Evolutionary conservation across 2,888 invertebrate species (phyloP).

Genomic region (Noctua comes): DNA sequence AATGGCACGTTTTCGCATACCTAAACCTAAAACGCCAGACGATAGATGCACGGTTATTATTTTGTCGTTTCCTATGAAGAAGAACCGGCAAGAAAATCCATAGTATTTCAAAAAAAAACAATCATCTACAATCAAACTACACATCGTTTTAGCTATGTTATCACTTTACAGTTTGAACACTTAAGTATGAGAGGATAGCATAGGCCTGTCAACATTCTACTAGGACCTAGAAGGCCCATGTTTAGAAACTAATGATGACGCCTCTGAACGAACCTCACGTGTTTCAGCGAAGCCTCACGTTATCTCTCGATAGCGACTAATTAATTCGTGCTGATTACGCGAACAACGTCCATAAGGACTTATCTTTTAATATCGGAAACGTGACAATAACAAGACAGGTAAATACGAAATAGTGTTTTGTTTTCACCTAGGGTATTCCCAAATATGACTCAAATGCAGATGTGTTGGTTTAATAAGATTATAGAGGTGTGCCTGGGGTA

Average conservation of each 20-base stretch:
- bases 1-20: no score
- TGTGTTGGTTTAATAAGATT: neutral
- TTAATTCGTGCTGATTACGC: slow-evolving; percentile 23
- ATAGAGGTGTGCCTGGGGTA: neutral
- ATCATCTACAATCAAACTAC: no score
- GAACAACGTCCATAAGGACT: neutral
- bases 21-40: no score
- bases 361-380: slow-evolving; percentile 32
- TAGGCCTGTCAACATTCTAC: neutral
- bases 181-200: neutral
- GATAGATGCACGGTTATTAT: no score
- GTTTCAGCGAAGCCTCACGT: neutral
- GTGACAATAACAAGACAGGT: slow-evolving; percentile 27
- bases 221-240: neutral
- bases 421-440: neutral
- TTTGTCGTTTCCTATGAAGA: no score
- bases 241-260: neutral
- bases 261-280: slow-evolving; percentile 8
- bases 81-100: no score
- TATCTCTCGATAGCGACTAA: slow-evolving; percentile 14
- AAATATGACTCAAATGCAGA: neutral
- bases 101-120: no score
- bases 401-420: slow-evolving; percentile 6
- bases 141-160: no score
- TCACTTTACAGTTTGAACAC: neutral